Evolutionary conservation across 2,113 vertebrate species (phyloP), one percentile per base, ranked within the genome.

Genomic region (Percopsis transmontana): DNA sequence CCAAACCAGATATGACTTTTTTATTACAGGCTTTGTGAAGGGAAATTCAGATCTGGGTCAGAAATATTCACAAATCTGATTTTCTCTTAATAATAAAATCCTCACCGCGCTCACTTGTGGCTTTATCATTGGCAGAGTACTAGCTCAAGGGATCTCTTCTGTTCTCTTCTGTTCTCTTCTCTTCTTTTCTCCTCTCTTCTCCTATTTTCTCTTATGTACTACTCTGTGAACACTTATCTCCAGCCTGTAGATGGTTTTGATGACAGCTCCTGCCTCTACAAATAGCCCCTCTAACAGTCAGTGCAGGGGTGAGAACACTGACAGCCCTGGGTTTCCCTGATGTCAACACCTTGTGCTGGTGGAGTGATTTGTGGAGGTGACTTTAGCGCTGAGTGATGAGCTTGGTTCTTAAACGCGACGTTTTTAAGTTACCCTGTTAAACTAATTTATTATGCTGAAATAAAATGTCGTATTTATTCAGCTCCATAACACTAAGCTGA

Each of bases 221-320:
- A 33, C 8, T 33, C 3, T 74, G 87, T 81, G 83, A 90, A 81
- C 80, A 81, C 66, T 77, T 70, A 64, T 81, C 70, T 47, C 45
- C 74, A 62, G 70, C 68, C 73, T 19, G 76, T 62, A 83, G 85
- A 88, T 85, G 83, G 78, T 81, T 83, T 81, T 79, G 81, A 77
- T 82, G 87, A 85, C 87, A 90, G 86, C 84, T 83, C 77, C 79
- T 84, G 70, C 84, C 76, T 87, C 87, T 86, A 65, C 87, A 86
- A 88, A 90, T 89, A 89, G 84, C 57, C 57, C 39, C 20, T 15
- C 8, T 44, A 19, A 59, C 38, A 44, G 57, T 74, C 54, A 21
- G 61, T 24, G 77, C 80, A 72, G 75, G 74, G 76, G 87, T 83
- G 85, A 83, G 84, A 89, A 86, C 65, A 60, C 87, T 89, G 84